Evolutionary conservation across 1,140 invertebrate genomes (phyloP).

Genomic region (Caenorhabditis brenneri): DNA sequence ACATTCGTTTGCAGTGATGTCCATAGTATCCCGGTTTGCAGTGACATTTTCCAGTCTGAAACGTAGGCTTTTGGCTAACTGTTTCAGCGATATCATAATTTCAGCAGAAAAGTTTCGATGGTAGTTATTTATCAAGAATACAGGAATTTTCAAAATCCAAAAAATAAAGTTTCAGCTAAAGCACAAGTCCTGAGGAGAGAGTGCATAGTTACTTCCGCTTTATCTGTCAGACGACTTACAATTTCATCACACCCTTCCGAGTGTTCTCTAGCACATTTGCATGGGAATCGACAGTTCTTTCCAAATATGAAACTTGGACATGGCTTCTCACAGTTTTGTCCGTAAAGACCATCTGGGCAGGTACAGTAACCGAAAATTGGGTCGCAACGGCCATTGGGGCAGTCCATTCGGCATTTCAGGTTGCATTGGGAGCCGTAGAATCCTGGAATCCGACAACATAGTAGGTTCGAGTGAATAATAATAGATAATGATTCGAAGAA

Average conservation of each 20-base stretch:
- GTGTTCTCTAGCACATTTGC: conserved; percentile 61
- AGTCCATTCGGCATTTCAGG: conserved; percentile 61
- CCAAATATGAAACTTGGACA: conserved; percentile 65
- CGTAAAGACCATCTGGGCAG: conserved; percentile 84
- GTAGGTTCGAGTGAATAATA: no score
- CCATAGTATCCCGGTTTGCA: conserved; percentile 78
- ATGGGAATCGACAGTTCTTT: conserved; percentile 61
- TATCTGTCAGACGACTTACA: conserved; percentile 70
- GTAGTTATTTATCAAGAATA: no score
- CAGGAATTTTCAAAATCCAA: neutral
- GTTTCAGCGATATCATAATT: no score
- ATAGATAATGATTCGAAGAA: no score
- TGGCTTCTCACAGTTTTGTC: conserved; percentile 78
- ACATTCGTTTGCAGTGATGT: conserved; percentile 57
- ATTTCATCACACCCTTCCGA: conserved; percentile 74
- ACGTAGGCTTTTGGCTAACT: neutral
- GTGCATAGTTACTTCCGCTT: no score
- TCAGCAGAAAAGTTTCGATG: no score
- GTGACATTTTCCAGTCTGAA: conserved; percentile 79
- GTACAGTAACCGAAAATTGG: conserved; percentile 83
- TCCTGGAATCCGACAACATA: conserved; percentile 47
- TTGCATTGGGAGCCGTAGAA: conserved; percentile 64
- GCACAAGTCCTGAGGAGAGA: no score
- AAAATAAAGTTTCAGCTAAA: neutral
- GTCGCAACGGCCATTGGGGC: conserved; percentile 77